Evolutionary conservation across 2,888 invertebrate species (phyloP).

Genomic region (Calameuta filiformis): DNA sequence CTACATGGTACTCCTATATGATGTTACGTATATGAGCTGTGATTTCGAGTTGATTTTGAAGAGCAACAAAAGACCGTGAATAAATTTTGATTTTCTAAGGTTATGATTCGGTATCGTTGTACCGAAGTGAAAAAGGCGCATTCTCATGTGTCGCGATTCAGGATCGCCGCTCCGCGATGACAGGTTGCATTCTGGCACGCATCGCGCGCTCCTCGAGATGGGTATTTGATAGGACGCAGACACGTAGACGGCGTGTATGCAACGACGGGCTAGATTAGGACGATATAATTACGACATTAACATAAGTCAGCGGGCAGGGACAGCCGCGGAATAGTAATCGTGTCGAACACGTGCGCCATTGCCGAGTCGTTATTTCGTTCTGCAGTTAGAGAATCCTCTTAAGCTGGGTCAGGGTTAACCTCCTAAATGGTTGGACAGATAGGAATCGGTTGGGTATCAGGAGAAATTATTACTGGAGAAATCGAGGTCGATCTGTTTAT

Average conservation of each 20-base stretch:
- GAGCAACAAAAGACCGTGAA: not conserved
- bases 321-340: conserved; percentile 61
- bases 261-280: conserved; percentile 62
- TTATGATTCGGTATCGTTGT: not conserved
- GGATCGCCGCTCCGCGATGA: conserved; percentile 27
- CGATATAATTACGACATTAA: conserved; percentile 66
- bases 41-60: not conserved
- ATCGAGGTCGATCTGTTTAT: not conserved
- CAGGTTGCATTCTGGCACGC: conserved; percentile 61
- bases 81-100: not conserved
- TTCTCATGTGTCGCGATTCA: not conserved
- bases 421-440: conserved; percentile 3
- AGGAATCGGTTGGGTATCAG: not conserved
- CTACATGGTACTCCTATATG: not conserved
- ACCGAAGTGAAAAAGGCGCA: not conserved
- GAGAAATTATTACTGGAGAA: not conserved
- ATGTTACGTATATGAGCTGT: not conserved
- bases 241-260: conserved; percentile 54
- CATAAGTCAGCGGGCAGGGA: conserved; percentile 63
- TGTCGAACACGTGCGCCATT: conserved; percentile 56
- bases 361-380: not conserved
- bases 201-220: conserved; percentile 62
- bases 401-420: conserved; percentile 39
- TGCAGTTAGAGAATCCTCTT: conserved; percentile 20
- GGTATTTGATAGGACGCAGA: conserved; percentile 63